Evolutionary conservation across 37 sponge, comb jelly and placozoan genomes (phyloP), one percentile per base, ranked within the genome.

Genomic region (Eunapius fragilis): DNA sequence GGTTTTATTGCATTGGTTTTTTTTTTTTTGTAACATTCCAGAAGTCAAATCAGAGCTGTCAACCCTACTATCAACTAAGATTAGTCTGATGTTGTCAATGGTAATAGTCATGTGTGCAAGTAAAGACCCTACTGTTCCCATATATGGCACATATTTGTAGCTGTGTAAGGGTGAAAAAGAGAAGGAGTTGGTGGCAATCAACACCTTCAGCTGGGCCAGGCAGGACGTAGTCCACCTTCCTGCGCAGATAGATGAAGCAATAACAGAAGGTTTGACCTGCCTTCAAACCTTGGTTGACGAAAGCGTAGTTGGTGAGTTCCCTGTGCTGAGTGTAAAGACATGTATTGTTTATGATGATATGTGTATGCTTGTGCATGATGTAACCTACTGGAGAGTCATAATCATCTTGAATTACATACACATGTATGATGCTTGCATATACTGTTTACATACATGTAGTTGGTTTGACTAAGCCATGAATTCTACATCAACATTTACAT

Each of bases 191-290:
- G 19, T 84, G 13, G 77, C 69, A 9, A 69, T 87, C 19, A 92
- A 92, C 69, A 79, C 88, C 6, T 88, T 86, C 45, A 25, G 84
- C 68, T 92, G 92, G 92, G 4, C 80, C 27, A 50, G 88, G 26
- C 68, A 26, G 24, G 88, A 84, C 31, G 81, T 88, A 3, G 77
- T 92, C 41, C 31, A 25, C 23, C 75, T 88, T 27, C 71, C 82
- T 36, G 33, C 74, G 25, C 30, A 72, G 0, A 32, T 10, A 33
- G 25, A 32, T 37, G 37, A 48, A 30, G 49, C 9, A 58, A 58
- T 58, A 58, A 58, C 58, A 11, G 17, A 58, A 58, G 58, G 58
- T 19, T 2, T 11, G 58, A 11, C 58, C 58, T 58, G 58, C 58
- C 22, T 58, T 1, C 58, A 58, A 19, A 58, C 58, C 58, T 58